phyloP scores from a whole-genome alignment of 2,888 invertebrate species.

The Tetranychus piercei region DNA sequence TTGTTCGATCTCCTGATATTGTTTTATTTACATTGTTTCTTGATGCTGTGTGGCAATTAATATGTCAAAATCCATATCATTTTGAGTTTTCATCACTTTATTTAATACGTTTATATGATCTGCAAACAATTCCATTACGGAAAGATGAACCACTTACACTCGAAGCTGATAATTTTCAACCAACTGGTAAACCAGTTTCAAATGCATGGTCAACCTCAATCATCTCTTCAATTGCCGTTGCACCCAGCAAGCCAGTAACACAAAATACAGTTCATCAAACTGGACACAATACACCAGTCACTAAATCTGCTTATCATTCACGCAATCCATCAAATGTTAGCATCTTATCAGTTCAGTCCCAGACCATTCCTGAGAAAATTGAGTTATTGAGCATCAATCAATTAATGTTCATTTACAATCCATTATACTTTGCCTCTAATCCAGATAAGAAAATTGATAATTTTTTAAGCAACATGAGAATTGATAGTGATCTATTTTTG shows the following conservation, averaged over 20 bases:
- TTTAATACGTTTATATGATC: conserved; percentile 38
- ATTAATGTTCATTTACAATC: conserved; percentile 16
- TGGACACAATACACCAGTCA: not conserved
- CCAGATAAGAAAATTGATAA: not conserved
- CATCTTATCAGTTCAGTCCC: not conserved
- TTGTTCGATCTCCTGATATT: conserved; percentile 11
- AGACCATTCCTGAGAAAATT: not conserved
- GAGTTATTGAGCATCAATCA: conserved; percentile 5
- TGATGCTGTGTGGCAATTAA: conserved; percentile 79
- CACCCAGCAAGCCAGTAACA: not conserved
- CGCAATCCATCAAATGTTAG: not conserved
- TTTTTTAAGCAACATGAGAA: not conserved
- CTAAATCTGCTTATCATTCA: not conserved
- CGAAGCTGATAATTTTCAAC: not conserved
- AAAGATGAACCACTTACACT: not conserved
- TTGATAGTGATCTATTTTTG: conserved; percentile 4
- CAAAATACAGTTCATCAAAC: not conserved
- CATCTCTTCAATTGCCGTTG: not conserved
- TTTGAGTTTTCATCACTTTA: conserved; percentile 84
- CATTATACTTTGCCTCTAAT: conserved; percentile 11
- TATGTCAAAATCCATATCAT: conserved; percentile 62
- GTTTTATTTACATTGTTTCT: conserved; percentile 57
- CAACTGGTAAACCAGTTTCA: not conserved
- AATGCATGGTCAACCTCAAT: not conserved
- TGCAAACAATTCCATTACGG: conserved; percentile 7